Conservation (phyloP, 1,140 invertebrate genomes). For the Aleiodes sp. region DNA sequence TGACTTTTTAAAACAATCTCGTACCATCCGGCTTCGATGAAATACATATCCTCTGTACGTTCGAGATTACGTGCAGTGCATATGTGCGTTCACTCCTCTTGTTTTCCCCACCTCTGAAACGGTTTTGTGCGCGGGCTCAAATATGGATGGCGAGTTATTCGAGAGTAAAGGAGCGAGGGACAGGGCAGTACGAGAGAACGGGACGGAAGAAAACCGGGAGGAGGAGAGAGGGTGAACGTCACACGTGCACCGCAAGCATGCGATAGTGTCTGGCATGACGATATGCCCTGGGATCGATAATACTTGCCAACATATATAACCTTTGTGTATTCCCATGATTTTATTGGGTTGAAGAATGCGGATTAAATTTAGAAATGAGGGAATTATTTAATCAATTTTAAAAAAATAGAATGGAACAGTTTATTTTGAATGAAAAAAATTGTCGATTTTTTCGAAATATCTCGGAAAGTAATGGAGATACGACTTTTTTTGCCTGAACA, state of each 20-base stretch:
- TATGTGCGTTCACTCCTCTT: neutral
- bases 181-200: neutral
- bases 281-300: conserved; percentile 47
- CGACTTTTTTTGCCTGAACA: no score
- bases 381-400: neutral
- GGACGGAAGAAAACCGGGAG: neutral
- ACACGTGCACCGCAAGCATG: conserved; percentile 38
- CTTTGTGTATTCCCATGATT: neutral
- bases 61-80: neutral
- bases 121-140: neutral
- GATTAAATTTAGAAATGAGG: neutral
- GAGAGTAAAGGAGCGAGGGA: neutral
- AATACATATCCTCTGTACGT: neutral
- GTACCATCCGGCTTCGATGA: no score
- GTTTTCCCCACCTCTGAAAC: neutral
- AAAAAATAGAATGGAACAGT: neutral
- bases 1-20: no score
- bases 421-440: neutral
- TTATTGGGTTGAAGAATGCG: neutral
- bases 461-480: no score
- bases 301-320: conserved; percentile 36
- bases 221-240: conserved; percentile 2
- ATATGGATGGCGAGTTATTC: conserved; percentile 21
- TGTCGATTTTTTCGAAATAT: no score
- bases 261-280: conserved; percentile 42